phyloP scores from a whole-genome alignment of 2,113 vertebrate species.

The Spheniscus mendiculus region DNA sequence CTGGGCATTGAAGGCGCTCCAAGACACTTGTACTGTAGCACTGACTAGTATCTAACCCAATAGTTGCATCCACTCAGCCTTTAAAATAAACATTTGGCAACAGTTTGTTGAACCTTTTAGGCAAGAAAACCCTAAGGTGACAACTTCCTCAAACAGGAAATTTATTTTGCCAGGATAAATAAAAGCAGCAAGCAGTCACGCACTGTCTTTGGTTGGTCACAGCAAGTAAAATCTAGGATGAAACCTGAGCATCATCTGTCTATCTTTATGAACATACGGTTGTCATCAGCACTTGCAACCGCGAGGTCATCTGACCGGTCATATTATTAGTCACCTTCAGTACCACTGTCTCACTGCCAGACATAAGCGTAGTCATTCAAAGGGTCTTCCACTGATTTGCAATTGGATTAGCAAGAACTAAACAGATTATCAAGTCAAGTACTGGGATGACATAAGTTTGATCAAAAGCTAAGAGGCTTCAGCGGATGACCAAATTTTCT shows the following conservation, averaged over 20 bases:
- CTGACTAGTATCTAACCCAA: neutral
- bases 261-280: neutral
- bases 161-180: neutral
- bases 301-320: neutral
- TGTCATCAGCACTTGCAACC: neutral
- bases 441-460: neutral
- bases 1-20: neutral
- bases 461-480: slow-evolving; percentile 12
- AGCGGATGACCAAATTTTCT: neutral
- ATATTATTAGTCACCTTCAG: slow-evolving; percentile 19
- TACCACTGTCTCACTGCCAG: neutral
- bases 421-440: slow-evolving; percentile 22
- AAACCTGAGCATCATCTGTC: neutral
- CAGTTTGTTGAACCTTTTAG: neutral
- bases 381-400: neutral
- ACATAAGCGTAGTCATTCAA: neutral
- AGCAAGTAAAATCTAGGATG: neutral
- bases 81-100: neutral
- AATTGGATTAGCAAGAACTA: slow-evolving; percentile 45
- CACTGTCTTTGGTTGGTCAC: neutral
- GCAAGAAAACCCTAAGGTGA: neutral
- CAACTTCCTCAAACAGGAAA: neutral
- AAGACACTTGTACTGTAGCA: neutral
- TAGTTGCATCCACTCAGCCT: neutral
- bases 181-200: neutral